These are phyloP conservation scores for Colistium nudipinnis DNA, from an alignment of 2,113 vertebrate genomes.

Conservation along the genomic window DNA sequence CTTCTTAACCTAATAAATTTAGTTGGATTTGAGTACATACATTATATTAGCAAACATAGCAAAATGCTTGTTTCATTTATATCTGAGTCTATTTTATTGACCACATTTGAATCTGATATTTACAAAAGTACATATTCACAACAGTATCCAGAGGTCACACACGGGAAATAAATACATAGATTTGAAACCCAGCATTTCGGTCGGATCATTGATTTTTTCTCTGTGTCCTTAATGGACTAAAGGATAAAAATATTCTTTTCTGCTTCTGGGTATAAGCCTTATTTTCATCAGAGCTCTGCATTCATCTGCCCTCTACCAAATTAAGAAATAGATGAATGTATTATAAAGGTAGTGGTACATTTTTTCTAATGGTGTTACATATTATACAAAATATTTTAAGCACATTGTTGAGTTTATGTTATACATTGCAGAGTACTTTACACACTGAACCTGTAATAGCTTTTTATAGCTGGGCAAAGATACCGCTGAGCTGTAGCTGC, in stretches of 20 bases:
- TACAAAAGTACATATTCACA: slow-evolving; percentile 42
- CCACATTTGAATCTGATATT: slow-evolving; percentile 29
- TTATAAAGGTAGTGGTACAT: no score
- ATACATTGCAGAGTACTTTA: neutral
- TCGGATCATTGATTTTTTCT: slow-evolving; percentile 72
- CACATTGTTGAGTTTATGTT: no score
- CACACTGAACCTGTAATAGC: neutral
- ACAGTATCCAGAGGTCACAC: slow-evolving; percentile 61
- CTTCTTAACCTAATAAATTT: neutral
- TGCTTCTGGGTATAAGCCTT: slow-evolving; percentile 40
- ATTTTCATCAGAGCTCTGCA: slow-evolving; percentile 40
- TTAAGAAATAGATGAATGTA: neutral
- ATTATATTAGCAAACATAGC: neutral
- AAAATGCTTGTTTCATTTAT: neutral
- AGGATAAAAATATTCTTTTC: slow-evolving; percentile 68
- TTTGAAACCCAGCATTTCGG: slow-evolving; percentile 64
- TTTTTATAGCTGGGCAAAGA: neutral
- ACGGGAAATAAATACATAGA: slow-evolving; percentile 30
- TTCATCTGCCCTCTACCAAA: slow-evolving; percentile 27
- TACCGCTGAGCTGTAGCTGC: neutral
- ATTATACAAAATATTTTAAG: neutral
- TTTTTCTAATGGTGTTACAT: no score
- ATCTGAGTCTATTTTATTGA: neutral
- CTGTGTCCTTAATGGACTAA: slow-evolving; percentile 65
- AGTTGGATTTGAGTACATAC: neutral